Evolutionary conservation across 2,797 vertebrate genomes (phyloP), one percentile per base, ranked within the genome.

Genomic region (Halcyon leucocephala): DNA sequence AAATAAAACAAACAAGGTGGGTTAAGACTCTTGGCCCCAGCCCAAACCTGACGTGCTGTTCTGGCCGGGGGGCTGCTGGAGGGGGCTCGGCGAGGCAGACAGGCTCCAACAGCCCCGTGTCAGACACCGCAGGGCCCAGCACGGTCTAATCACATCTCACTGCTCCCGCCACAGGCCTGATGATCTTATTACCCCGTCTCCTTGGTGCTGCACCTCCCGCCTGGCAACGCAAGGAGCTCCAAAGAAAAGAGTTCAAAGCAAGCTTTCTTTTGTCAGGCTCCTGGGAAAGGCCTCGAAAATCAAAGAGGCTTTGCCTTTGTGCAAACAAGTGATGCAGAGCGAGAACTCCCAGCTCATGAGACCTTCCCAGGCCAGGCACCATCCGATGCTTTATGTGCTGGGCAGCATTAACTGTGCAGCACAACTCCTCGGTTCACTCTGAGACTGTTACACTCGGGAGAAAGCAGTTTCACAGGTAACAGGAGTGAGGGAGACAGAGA

Each of bases 191-290:
- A 77, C 77, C 80, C 12, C 7, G 29, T 89, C 78, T 87, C 91
- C 86, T 49, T 60, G 89, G 88, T 82, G 79, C 84, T 65, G 67
- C 74, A 66, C 82, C 82, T 58, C 79, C 69, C 35, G 60, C 89
- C 81, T 37, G 19, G 82, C 62, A 96, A 82, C 0, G 70, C 52
- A 35, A 72, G 69, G 44, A 86, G 80, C 46, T 41, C 79, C 44
- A 52, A 58, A 93, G 77, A 89, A 54, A 73, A 42, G 24, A 65
- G 76, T 42, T 88, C 71, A 69, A 77, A 89, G 95, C 87, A 62
- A 72, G 33, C 69, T 10, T 84, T 52, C 89, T 85, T 95, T 90
- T 89, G 70, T 95, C 82, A 88, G 37, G 52, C 91, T 83, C 49
- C 95, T 95, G 88, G 93, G 78, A 95, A 92, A 1, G 4, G 90